These are phyloP conservation scores for Athalia circularis DNA, from an alignment of 2,888 invertebrate genomes.

Conservation along the genomic window DNA sequence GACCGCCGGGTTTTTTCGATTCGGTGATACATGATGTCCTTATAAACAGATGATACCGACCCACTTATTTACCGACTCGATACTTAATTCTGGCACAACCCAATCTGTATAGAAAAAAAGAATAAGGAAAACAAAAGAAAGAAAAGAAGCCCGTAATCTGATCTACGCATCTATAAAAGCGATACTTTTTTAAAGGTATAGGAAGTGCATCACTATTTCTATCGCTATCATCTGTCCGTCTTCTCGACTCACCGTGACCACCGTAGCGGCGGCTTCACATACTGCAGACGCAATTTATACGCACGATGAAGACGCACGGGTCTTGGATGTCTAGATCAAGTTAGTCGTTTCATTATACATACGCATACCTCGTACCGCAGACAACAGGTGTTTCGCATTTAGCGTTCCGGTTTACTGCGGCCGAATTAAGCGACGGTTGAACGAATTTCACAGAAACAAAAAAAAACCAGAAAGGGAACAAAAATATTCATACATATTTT, in stretches of 20 bases:
- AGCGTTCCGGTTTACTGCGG: not conserved
- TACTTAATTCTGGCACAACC: no score
- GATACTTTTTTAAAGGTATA: not conserved
- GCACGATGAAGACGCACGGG: not conserved
- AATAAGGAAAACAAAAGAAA: no score
- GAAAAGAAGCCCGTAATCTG: slow-evolving; percentile 6
- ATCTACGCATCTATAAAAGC: slow-evolving; percentile 29
- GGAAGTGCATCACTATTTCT: not conserved
- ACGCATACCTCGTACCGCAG: not conserved
- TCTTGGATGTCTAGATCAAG: not conserved
- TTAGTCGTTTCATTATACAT: not conserved
- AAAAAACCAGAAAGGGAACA: no score
- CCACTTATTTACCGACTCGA: no score
- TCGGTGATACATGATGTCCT: no score
- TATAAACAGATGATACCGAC: no score
- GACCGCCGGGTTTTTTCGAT: no score
- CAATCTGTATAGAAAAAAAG: no score
- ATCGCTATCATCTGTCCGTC: slow-evolving; percentile 28
- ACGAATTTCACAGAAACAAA: no score
- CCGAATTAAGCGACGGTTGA: no score
- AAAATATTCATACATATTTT: no score
- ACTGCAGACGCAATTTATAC: no score
- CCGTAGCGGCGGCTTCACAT: not conserved
- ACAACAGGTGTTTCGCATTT: not conserved
- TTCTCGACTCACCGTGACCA: not conserved